Evolutionary conservation across 2,888 invertebrate species (phyloP).

Genomic region (Eupithecia abbreviata): DNA sequence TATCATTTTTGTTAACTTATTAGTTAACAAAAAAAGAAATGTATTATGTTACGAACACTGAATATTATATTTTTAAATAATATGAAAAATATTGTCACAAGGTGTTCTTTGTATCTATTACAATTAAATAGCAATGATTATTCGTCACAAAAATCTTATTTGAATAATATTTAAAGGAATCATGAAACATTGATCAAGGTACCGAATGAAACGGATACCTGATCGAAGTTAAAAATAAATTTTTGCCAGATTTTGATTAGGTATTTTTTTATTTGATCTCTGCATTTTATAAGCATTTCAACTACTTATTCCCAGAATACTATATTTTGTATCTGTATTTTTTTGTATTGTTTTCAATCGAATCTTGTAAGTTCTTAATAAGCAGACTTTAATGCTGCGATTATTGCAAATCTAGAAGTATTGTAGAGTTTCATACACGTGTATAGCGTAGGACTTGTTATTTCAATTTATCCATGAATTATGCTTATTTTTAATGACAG

Average conservation of each 20-base stretch:
- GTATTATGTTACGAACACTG: not conserved
- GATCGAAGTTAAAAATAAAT: not conserved
- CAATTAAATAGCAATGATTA: not conserved
- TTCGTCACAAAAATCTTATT: not conserved
- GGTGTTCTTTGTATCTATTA: not conserved
- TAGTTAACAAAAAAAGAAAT: not conserved
- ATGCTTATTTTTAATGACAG: constrained; percentile 42
- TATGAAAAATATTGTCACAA: constrained; percentile 3
- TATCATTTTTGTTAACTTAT: constrained; percentile 6
- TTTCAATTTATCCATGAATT: constrained; percentile 10
- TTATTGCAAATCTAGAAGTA: not conserved
- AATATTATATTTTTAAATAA: not conserved
- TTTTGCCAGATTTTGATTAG: constrained; percentile 4
- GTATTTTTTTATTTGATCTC: constrained; percentile 25
- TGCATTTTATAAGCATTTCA: constrained; percentile 26
- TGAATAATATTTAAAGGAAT: not conserved
- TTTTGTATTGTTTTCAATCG: not conserved
- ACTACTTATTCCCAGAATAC: constrained; percentile 16
- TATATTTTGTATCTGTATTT: constrained; percentile 3
- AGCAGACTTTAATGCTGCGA: constrained; percentile 6
- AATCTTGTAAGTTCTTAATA: not conserved
- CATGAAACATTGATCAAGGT: not conserved
- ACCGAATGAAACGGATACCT: no score
- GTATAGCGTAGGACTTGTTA: constrained; percentile 20
- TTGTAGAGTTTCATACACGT: constrained; percentile 1